Evolutionary conservation across 2,888 invertebrate species (phyloP), one percentile per base, ranked within the genome.

Genomic region (Trypoxylon attenuatum): DNA sequence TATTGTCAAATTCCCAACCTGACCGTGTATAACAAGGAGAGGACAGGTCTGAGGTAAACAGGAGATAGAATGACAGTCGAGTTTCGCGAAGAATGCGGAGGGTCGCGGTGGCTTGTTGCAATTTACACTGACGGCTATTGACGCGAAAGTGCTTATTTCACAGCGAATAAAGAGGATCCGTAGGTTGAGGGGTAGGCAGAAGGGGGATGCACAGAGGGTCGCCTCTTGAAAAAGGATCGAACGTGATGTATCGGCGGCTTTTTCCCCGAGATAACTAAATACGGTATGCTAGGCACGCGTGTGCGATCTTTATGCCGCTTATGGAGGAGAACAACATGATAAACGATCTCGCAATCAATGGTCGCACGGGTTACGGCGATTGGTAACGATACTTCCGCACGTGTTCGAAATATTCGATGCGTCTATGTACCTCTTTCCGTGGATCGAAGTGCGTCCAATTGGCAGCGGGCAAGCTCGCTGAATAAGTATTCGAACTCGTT

Each of bases 301-400:
- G 39, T 45, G 63, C 56, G 58, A 73, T 73, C 71, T 70, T 71
- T 65, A 51, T 61, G 57, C 41, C 47, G 47, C 57, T 70, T 60
- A 57, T 46, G 15, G 55, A 42, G 21, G 41, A 33, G 25, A 33
- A 55, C 61, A 62, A 59, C 54, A 68, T 73, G 73, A 73, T 73
- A 73, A 73, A 73, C 59, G 73, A 73, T 55, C 53, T 50, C 58
- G 56, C 71, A 71, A 73, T 73, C 74, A 68, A 68, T 73, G 62
- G 68, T 58, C 64, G 52, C 57, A 54, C 62, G n/a, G n/a, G n/a
- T 73, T 67, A 55, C 52, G 51, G 33, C 42, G 42, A 38, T 1
- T 33, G 39, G 45, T 59, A 47, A 52, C 54, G 51, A 55, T 59
- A 49, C 19, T 38, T 16, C 10, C 22, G 58, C 50, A 39, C 52